A percentile compares a stretch with the other conserved stretches of the same genome.
These are phyloP conservation scores for Microctonus hyperodae DNA, from an alignment of 2,888 invertebrate species.

Conservation along the genomic window DNA sequence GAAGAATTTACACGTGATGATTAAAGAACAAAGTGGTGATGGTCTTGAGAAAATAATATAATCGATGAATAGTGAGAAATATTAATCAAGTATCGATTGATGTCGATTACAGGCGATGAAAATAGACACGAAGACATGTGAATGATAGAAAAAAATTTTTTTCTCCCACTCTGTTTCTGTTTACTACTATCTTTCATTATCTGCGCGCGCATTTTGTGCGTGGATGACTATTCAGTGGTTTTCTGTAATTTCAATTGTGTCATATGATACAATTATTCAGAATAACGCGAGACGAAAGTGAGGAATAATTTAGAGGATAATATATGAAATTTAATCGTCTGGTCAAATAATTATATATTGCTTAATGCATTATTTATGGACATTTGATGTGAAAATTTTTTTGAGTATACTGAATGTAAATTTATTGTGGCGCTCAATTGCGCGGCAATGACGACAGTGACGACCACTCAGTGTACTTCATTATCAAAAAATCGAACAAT, in stretches of 20 bases:
- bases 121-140: not conserved
- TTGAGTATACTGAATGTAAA: not conserved
- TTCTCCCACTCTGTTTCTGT: not conserved
- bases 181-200: not conserved
- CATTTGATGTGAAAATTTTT: not conserved
- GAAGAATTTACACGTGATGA: not conserved
- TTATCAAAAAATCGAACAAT: conserved; percentile 19
- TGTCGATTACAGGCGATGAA: not conserved
- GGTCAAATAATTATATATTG: not conserved
- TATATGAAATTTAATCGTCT: not conserved
- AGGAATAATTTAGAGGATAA: not conserved
- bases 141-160: not conserved
- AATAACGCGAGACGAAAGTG: not conserved
- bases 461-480: conserved; percentile 17
- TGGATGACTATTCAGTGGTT: conserved; percentile 9
- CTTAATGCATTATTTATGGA: conserved; percentile 33
- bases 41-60: not conserved
- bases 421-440: conserved; percentile 30
- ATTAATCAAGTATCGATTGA: not conserved
- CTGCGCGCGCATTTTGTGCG: not conserved
- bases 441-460: conserved; percentile 34
- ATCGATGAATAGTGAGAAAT: not conserved
- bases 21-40: not conserved
- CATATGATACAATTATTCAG: not conserved
- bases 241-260: conserved; percentile 3